phyloP scores from a whole-genome alignment of 1,140 invertebrate genomes.

The Drosophila setifemur region DNA sequence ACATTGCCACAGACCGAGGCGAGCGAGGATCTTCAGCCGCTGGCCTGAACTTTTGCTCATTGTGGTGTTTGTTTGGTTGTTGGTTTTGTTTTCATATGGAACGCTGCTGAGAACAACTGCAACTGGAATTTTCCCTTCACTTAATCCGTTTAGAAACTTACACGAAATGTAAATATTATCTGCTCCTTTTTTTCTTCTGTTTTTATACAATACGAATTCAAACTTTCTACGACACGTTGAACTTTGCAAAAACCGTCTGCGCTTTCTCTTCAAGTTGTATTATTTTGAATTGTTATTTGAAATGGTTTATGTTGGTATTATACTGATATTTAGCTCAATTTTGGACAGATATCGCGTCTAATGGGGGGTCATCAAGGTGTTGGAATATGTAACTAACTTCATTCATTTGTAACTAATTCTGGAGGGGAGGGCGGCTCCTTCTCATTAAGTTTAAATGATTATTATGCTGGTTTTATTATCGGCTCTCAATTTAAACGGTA shows the following conservation, averaged over 20 bases:
- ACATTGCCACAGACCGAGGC: constrained; percentile 69
- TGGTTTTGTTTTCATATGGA: constrained; percentile 38
- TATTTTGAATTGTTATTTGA: constrained; percentile 36
- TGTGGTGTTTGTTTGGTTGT: constrained; percentile 26
- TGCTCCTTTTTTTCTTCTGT: constrained; percentile 25
- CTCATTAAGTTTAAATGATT: constrained; percentile 70
- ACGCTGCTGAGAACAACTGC: constrained; percentile 75
- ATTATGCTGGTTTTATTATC: constrained; percentile 59
- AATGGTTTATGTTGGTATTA: constrained; percentile 38
- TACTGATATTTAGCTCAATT: constrained; percentile 41
- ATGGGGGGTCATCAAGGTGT: constrained; percentile 20
- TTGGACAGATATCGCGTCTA: constrained; percentile 45
- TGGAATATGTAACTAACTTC: constrained; percentile 55
- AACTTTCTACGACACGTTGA: constrained; percentile 69
- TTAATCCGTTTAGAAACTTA: constrained; percentile 42
- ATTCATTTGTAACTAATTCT: constrained; percentile 48
- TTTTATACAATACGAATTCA: constrained; percentile 69
- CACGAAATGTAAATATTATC: constrained; percentile 51
- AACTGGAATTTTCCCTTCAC: constrained; percentile 65
- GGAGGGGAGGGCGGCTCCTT: constrained; percentile 26
- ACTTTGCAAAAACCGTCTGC: constrained; percentile 55
- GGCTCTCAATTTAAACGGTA: constrained; percentile 63
- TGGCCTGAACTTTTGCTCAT: constrained; percentile 49
- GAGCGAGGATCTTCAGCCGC: constrained; percentile 62
- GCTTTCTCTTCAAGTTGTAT: constrained; percentile 38